Conservation (phyloP, 2,888 invertebrate genomes). For the Cryptocephalus moraei region DNA sequence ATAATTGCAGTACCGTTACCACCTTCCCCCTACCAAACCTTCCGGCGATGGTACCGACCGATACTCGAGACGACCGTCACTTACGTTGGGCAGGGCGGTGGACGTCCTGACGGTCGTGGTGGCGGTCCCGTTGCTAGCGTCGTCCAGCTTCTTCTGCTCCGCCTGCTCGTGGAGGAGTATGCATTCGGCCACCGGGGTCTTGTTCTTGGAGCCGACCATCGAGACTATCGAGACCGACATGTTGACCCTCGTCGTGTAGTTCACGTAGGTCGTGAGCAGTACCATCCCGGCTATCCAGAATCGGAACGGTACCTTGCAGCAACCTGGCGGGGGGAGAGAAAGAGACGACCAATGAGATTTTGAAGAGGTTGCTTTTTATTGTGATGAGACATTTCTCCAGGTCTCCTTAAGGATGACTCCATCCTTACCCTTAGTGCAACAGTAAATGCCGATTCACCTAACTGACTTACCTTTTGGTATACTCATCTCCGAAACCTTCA, state of each 20-base stretch:
- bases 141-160: neutral
- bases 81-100: slow-evolving; percentile 7
- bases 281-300: slow-evolving; percentile 51
- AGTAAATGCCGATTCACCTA: too few species aligned
- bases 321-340: too few species aligned
- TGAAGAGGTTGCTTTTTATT: too few species aligned
- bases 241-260: slow-evolving; percentile 62
- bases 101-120: neutral
- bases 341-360: too few species aligned
- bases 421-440: too few species aligned
- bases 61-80: neutral
- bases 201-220: slow-evolving; percentile 42
- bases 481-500: too few species aligned
- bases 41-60: too few species aligned
- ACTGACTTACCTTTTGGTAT: too few species aligned
- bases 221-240: slow-evolving; percentile 60
- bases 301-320: slow-evolving; percentile 15
- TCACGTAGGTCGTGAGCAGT: slow-evolving; percentile 58
- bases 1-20: too few species aligned
- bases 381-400: too few species aligned
- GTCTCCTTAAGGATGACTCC: too few species aligned
- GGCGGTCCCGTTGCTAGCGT: neutral
- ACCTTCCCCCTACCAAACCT: too few species aligned
- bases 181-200: slow-evolving; percentile 14
- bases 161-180: slow-evolving; percentile 6